phyloP scores from a whole-genome alignment of 2,888 invertebrate species.

The Drosophila macrothrix region DNA sequence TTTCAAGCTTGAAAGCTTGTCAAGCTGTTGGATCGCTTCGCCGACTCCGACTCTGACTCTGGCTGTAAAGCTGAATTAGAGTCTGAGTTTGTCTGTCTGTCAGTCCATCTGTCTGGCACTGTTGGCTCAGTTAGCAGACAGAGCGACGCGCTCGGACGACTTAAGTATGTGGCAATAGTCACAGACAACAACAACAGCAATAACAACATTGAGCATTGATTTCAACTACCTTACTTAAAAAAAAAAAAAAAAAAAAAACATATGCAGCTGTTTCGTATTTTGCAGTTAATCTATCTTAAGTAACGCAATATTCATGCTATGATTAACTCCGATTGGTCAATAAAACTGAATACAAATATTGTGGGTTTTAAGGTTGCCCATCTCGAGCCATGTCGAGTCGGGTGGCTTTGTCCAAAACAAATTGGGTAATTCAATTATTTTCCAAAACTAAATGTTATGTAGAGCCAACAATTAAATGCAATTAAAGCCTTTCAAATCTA shows the following conservation, averaged over 20 bases:
- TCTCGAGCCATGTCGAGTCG: background rate
- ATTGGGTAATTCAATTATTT: background rate
- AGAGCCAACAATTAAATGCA: slow-evolving; percentile 5
- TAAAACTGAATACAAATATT: background rate
- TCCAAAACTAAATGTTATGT: background rate
- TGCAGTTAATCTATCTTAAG: slow-evolving; percentile 8
- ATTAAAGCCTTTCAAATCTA: background rate
- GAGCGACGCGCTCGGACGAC: slow-evolving; percentile 52
- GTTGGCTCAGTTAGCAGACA: slow-evolving; percentile 47
- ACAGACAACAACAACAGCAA: slow-evolving; percentile 28
- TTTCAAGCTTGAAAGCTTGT: slow-evolving; percentile 3
- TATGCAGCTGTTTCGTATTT: slow-evolving; percentile 33
- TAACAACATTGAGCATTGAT: slow-evolving; percentile 32
- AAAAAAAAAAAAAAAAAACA: background rate
- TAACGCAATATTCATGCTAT: background rate
- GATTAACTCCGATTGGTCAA: background rate
- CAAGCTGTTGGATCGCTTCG: slow-evolving; percentile 14
- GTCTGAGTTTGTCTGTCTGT: background rate
- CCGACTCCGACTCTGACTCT: slow-evolving; percentile 5
- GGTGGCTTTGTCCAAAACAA: background rate
- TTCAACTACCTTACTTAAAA: slow-evolving; percentile 50
- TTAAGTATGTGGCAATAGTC: slow-evolving; percentile 59
- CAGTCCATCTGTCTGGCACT: slow-evolving; percentile 19
- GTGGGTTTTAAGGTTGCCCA: background rate
- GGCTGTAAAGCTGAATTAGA: slow-evolving; percentile 5